Percentiles rank a stretch among this genome's conserved stretches.
phyloP scores from a whole-genome alignment of 2,888 invertebrate species.

The Eupithecia subumbrata region DNA sequence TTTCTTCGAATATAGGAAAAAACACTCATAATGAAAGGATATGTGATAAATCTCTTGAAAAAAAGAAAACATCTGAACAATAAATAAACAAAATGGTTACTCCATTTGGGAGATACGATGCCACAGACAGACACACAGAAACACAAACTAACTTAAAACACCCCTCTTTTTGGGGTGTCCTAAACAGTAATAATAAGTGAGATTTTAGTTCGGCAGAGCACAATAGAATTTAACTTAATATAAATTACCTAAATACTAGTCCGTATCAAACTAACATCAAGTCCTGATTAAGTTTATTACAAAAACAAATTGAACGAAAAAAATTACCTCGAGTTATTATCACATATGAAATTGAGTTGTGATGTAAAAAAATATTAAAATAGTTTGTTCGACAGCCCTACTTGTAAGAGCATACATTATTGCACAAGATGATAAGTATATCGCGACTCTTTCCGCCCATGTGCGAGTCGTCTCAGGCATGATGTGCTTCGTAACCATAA shows the following conservation, averaged over 20 bases:
- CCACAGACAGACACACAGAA: not conserved
- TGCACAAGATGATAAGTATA: constrained; percentile 75
- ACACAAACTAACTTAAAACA: not conserved
- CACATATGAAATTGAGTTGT: not conserved
- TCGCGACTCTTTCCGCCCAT: constrained; percentile 74
- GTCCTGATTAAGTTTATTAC: not conserved
- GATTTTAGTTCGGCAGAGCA: not conserved
- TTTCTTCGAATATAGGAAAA: too few species aligned
- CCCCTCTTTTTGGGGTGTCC: not conserved
- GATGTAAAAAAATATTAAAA: not conserved
- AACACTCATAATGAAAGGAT: too few species aligned
- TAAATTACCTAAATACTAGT: not conserved
- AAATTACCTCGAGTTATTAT: not conserved
- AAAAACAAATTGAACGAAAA: not conserved
- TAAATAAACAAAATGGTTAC: not conserved
- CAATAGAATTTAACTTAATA: not conserved
- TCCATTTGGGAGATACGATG: not conserved
- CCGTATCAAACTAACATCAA: not conserved
- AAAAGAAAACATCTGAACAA: not conserved
- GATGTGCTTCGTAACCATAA: constrained; percentile 62
- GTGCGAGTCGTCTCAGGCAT: constrained; percentile 64
- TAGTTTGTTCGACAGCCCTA: constrained; percentile 60
- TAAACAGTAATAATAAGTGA: not conserved
- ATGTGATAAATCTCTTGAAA: too few species aligned
- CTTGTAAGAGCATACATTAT: constrained; percentile 56